Conservation (phyloP, 1,140 invertebrate species). For the Ceratitis capitata region DNA sequence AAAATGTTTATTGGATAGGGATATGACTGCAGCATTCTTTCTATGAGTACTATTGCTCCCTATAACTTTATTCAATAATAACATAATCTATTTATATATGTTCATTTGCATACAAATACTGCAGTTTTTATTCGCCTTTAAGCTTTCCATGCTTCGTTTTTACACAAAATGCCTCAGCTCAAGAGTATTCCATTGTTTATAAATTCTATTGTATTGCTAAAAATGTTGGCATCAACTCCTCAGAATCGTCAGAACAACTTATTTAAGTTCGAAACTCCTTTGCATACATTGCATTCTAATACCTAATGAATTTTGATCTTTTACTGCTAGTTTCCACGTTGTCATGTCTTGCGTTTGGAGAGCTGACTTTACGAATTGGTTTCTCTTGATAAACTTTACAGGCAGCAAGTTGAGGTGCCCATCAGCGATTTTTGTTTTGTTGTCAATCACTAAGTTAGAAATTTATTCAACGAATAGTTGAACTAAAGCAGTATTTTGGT, state of each 20-base stretch:
- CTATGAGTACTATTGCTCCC: no score
- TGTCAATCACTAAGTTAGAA: no score
- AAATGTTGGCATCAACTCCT: neutral
- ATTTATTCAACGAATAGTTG: no score
- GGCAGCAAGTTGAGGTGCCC: neutral
- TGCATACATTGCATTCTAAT: neutral
- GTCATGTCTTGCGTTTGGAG: neutral
- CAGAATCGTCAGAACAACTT: neutral
- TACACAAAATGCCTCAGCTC: neutral
- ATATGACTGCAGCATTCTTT: no score
- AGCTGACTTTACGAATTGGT: conserved; percentile 4
- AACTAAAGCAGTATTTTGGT: no score
- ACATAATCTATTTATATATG: no score
- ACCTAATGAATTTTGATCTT: neutral
- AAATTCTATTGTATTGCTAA: neutral
- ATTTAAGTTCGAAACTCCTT: neutral
- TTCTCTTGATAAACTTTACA: conserved; percentile 26
- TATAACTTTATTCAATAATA: no score
- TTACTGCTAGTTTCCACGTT: neutral
- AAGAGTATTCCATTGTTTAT: neutral
- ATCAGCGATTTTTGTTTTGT: neutral
- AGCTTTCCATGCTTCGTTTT: neutral
- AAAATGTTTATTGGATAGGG: no score
- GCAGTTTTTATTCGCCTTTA: no score
- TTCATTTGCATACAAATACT: no score